phyloP scores from a whole-genome alignment of 2,113 vertebrate species.

The Azemiops feae region DNA sequence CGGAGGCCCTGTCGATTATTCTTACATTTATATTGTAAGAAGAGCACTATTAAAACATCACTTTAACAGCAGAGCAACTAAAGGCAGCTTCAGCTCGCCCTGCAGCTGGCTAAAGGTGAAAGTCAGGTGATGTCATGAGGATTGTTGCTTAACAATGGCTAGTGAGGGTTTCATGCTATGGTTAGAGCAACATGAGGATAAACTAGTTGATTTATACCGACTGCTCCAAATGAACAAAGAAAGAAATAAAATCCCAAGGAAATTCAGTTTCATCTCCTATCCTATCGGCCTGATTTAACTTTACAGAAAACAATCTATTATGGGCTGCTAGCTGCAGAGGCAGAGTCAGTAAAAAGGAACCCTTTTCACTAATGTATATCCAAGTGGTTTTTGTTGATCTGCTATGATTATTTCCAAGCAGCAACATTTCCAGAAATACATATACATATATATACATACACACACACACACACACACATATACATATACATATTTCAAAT shows the following conservation, averaged over 20 bases:
- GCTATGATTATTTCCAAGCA: background rate
- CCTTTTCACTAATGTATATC: background rate
- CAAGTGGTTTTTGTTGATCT: background rate
- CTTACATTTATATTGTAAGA: background rate
- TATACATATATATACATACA: too few species aligned
- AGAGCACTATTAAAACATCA: background rate
- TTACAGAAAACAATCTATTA: background rate
- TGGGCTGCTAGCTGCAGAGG: background rate
- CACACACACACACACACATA: too few species aligned
- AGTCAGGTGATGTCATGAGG: background rate
- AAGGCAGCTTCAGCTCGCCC: background rate
- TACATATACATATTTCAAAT: too few species aligned
- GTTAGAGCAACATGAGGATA: background rate
- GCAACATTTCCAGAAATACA: background rate
- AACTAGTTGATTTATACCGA: background rate
- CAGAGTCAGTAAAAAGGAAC: background rate
- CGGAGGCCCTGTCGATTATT: too few species aligned
- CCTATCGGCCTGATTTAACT: background rate
- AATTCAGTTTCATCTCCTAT: background rate
- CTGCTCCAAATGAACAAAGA: background rate
- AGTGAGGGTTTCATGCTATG: background rate
- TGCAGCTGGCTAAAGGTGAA: background rate
- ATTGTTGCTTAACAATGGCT: background rate
- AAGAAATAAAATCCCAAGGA: too few species aligned
- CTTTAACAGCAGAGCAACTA: background rate